These are phyloP conservation scores for Mesocentrotus franciscanus DNA, from an alignment of 53 echinoderm and acorn worm genomes.

Conservation along the genomic window DNA sequence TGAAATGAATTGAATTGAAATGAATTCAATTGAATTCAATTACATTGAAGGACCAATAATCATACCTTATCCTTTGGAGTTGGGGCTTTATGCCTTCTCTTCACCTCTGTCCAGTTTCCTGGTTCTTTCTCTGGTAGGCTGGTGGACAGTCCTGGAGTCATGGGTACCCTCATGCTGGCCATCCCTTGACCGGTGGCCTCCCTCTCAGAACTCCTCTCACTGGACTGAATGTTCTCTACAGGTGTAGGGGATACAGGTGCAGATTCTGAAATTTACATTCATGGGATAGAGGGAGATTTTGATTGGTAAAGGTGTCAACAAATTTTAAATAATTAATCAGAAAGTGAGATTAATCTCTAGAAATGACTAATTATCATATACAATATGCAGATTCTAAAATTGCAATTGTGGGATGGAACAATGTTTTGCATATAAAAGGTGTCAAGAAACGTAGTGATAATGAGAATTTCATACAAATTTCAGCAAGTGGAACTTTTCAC, in stretches of 20 bases:
- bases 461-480: no score
- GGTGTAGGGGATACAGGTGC: conserved; percentile 96
- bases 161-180: conserved; percentile 57
- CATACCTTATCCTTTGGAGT: conserved; percentile 75
- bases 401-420: no score
- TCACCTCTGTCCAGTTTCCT: conserved; percentile 93
- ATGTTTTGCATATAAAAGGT: no score
- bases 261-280: conserved; percentile 74
- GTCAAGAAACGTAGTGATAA: no score
- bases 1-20: no score
- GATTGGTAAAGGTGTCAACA: background rate
- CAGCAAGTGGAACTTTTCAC: no score
- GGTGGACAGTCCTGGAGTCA: conserved; percentile 94
- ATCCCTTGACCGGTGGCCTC: conserved; percentile 4
- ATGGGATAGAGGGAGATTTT: background rate
- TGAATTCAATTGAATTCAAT: no score
- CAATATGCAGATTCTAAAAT: no score
- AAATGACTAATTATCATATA: no score
- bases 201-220: conserved; percentile 7
- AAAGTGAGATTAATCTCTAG: no score
- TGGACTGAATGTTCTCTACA: conserved; percentile 57
- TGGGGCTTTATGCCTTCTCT: conserved; percentile 82
- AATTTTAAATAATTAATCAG: no score
- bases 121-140: conserved; percentile 96
- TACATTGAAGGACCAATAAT: no score